Base-by-base conservation (phyloP, 2,113 vertebrate species). In the Epinephelus cyanopodus region DNA sequence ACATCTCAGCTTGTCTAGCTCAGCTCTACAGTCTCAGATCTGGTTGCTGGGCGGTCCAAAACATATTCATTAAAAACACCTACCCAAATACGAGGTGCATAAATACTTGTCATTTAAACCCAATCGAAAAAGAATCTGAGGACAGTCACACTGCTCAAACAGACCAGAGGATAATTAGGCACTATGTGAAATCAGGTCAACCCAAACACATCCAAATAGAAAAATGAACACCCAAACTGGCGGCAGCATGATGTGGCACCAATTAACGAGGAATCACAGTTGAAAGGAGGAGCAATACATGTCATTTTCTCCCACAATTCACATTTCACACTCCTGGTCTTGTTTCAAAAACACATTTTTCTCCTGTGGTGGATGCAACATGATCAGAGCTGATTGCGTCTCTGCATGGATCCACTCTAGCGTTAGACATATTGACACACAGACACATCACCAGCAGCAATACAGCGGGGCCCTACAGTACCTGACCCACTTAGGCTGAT, bases 261-360 rank as follows among this genome's bases (percentile, higher is more conserved):
- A 83, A 77, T 74, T 80, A 65, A 65, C 19, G 48, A 64, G 68
- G 33, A 54, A 39, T 53, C 12, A 47, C 53, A 54, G 78, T n/a
- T 70, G 27, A 73, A 25, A 56, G 6, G 17, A 70, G 37, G 4
- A 23, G 19, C 11, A 69, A 45, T 62, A 21, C 21, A 18, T 42
- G 45, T 56, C 14, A 8, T 25, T 60, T 72, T 18, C 9, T 3
- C 37, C 42, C 3, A 45, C 42, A 45, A 45, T 1, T 9, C 39
- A 62, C n/a, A 45, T 27, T 37, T 67, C 37, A 62, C 45, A 54
- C 76, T 50, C 29, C 19, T 12, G 54, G 19, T 25, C 5, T 27
- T 12, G 14, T 21, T 39, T 48, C 42, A 53, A 29, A 37, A 60
- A 42, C 12, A 64, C n/a, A 13, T 33, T 52, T 48, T 62, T 47